These are phyloP conservation scores for Drosophila histrio DNA, from an alignment of 2,888 invertebrate species.

Conservation along the genomic window DNA sequence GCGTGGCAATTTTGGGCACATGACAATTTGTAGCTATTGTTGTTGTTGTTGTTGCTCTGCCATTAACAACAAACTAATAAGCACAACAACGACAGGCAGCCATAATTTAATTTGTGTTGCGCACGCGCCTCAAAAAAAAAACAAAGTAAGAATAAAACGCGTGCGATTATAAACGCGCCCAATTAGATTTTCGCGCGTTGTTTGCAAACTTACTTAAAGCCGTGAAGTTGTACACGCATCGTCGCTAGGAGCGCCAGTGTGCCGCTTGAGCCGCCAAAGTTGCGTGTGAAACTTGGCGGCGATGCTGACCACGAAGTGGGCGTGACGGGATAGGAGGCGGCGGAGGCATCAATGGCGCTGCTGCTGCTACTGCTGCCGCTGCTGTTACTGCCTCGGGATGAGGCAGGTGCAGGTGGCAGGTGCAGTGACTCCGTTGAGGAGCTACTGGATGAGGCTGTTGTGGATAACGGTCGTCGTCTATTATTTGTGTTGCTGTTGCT, in stretches of 20 bases:
- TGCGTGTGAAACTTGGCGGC: conserved; percentile 59
- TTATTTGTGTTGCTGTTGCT: conserved; percentile 20
- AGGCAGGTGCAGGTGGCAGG: conserved; percentile 22
- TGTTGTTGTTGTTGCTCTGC: conserved; percentile 16
- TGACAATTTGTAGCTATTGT: conserved; percentile 61
- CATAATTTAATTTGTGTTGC: conserved; percentile 50
- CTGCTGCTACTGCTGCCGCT: conserved; percentile 20
- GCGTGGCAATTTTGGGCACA: conserved; percentile 76
- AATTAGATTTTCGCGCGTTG: conserved; percentile 13
- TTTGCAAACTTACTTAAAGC: conserved; percentile 60
- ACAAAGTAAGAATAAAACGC: neutral
- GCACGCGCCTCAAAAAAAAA: conserved; percentile 55
- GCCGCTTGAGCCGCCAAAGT: conserved; percentile 44
- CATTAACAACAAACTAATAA: conserved; percentile 19
- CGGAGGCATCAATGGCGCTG: conserved; percentile 27
- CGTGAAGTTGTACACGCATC: conserved; percentile 57
- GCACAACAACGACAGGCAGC: conserved; percentile 9
- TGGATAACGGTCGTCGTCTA: conserved; percentile 44
- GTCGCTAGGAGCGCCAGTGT: conserved; percentile 51
- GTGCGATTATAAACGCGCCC: conserved; percentile 26
- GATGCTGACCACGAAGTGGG: conserved; percentile 71
- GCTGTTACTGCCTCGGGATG: conserved; percentile 41
- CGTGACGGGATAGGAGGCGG: conserved; percentile 70
- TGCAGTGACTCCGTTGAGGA: conserved; percentile 76
- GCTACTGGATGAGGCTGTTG: conserved; percentile 52